phyloP scores from a whole-genome alignment of 2,113 vertebrate species.

The Sturnus vulgaris region DNA sequence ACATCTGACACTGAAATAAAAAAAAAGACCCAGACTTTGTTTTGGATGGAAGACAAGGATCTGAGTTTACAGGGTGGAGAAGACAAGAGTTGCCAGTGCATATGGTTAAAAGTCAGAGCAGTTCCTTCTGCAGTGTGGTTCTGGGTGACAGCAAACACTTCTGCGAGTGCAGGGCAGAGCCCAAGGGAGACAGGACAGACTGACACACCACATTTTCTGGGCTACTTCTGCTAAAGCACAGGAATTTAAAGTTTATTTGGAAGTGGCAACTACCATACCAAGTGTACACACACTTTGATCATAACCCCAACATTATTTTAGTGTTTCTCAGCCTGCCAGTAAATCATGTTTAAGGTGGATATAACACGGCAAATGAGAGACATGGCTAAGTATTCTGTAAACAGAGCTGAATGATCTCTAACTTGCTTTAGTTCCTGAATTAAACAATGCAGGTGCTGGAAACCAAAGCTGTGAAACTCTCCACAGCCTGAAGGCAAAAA shows the following conservation, averaged over 20 bases:
- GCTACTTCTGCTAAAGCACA: background rate
- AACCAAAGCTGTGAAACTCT: background rate
- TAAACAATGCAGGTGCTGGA: background rate
- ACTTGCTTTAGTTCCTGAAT: background rate
- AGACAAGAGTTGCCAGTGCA: background rate
- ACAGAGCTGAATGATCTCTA: background rate
- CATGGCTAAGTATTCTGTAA: background rate
- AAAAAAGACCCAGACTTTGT: background rate
- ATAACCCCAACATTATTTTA: background rate
- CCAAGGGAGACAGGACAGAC: background rate
- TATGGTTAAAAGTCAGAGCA: background rate
- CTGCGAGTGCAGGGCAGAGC: background rate
- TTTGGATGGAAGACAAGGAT: background rate
- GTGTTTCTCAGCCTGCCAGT: background rate
- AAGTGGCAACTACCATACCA: background rate
- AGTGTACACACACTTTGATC: background rate
- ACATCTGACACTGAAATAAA: background rate
- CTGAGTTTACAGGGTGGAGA: background rate
- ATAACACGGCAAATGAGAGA: background rate
- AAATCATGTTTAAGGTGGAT: background rate
- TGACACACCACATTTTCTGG: background rate
- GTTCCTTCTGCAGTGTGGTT: fast-evolving
- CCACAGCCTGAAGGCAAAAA: background rate
- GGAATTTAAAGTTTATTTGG: background rate
- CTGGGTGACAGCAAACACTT: background rate